Evolutionary conservation across 2,888 invertebrate species (phyloP).

Genomic region (Orthosia incerta): DNA sequence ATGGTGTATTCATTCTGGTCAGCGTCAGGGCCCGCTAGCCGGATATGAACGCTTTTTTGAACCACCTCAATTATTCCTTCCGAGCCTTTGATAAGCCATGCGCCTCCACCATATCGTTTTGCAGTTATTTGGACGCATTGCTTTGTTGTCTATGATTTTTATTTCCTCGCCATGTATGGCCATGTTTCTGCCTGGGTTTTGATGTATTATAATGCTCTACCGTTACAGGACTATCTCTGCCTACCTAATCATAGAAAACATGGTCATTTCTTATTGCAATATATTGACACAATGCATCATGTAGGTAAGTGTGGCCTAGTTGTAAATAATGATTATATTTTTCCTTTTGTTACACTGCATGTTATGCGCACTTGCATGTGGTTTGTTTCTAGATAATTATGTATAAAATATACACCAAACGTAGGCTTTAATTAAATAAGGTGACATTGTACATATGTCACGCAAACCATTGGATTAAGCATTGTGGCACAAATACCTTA

Average conservation of each 20-base stretch:
- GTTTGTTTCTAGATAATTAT: conserved; percentile 8
- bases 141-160: conserved; percentile 10
- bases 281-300: conserved; percentile 5
- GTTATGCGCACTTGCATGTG: conserved; percentile 32
- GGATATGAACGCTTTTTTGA: conserved; percentile 84
- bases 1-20: conserved; percentile 80
- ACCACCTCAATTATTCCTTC: conserved; percentile 74
- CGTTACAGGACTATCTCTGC: too few relatives aligned
- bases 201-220: background rate
- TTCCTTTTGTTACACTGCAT: conserved; percentile 26
- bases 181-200: background rate
- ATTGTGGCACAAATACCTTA: conserved; percentile 79
- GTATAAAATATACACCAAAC: conserved; percentile 28
- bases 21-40: conserved; percentile 81
- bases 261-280: conserved; percentile 10
- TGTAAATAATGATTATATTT: conserved; percentile 19
- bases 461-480: conserved; percentile 69
- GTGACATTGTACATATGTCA: conserved; percentile 75
- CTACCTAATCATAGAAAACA: background rate
- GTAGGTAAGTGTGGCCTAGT: conserved; percentile 18
- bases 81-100: conserved; percentile 57
- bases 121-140: conserved; percentile 35
- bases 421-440: conserved; percentile 70
- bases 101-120: conserved; percentile 27
- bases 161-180: background rate